Percentiles rank a stretch among this genome's conserved stretches.
Conservation (phyloP, 2,888 invertebrate genomes). For the Athalia circularis region DNA sequence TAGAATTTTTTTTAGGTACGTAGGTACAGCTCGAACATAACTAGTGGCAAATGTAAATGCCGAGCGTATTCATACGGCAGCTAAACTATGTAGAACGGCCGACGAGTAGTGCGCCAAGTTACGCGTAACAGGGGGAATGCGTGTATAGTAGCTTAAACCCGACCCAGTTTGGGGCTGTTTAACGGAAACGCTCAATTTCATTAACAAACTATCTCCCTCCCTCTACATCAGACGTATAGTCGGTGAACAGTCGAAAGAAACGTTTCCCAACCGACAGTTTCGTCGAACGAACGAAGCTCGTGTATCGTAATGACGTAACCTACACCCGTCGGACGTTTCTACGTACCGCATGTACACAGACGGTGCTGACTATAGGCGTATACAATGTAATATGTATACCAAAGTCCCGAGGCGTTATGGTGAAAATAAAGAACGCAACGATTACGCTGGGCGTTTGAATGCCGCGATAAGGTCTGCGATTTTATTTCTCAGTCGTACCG, state of each 20-base stretch:
- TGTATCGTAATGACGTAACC: neutral
- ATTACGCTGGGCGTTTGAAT: too few species aligned
- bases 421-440: too few species aligned
- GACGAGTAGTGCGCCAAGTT: neutral
- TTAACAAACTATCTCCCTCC: slow-evolving; percentile 3
- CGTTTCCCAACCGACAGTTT: slow-evolving; percentile 5
- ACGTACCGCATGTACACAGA: too few species aligned
- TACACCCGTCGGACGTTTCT: too few species aligned
- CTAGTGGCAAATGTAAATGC: too few species aligned
- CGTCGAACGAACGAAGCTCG: neutral
- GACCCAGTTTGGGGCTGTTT: slow-evolving; percentile 33
- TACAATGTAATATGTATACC: too few species aligned
- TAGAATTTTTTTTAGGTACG: neutral
- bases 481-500: too few species aligned
- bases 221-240: neutral
- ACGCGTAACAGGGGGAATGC: neutral
- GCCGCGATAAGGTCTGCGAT: too few species aligned
- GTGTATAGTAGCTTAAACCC: neutral
- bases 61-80: too few species aligned
- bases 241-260: neutral
- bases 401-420: too few species aligned
- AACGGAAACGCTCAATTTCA: slow-evolving; percentile 41
- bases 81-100: too few species aligned
- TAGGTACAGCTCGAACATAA: neutral
- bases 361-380: too few species aligned